Base-by-base conservation (phyloP, 2,113 vertebrate species). In the Heterotilapia buettikoferi region DNA sequence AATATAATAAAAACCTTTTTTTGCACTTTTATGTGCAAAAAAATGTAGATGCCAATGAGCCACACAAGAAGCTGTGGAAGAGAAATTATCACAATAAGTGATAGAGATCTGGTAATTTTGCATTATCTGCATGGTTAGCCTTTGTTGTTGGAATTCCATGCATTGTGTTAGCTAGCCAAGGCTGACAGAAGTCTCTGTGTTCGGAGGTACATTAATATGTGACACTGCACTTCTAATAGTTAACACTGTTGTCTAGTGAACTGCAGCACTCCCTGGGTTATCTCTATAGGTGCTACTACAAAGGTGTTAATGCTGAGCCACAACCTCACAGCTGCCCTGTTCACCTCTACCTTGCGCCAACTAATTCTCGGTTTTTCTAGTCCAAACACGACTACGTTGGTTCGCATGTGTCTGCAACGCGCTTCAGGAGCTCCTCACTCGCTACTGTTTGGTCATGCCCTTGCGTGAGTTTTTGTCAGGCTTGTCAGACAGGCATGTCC, bases 401-500 rank as follows among this genome's bases (percentile, higher is more conserved):
- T 66, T 59, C 24, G 3, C 56, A 66, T 82, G 89, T 47, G 31
- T 83, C 53, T 88, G 84, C 66, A 7, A 29, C 73, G 26, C 59
- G 87, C 56, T 53, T 82, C 7, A 33, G 84, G 83, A 59, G 73
- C 86, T 89, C 63, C 80, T 76, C 52, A 29, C 83, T 82, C 53
- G 80, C 88, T 91, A 83, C 57, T 80, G 93, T 93, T 85, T 76
- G 83, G 80, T 94, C 89, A 76, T 91, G 86, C 79, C 89, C 81
- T 78, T 12, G 38, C 73, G 50, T 86, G 81, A 76, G 53, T 84
- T 73, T 66, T 53, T 86, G 57, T 57, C 8, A 21, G 68, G 24
- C 26, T 71, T 83, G 79, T 29, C 61, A 68, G 33, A 38, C 33
- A 88, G 90, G 86, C 73, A 86, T 89, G 84, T 89, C 85, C 59